phyloP scores from a whole-genome alignment of 2,888 invertebrate species.

The Hyposoter didymator region DNA sequence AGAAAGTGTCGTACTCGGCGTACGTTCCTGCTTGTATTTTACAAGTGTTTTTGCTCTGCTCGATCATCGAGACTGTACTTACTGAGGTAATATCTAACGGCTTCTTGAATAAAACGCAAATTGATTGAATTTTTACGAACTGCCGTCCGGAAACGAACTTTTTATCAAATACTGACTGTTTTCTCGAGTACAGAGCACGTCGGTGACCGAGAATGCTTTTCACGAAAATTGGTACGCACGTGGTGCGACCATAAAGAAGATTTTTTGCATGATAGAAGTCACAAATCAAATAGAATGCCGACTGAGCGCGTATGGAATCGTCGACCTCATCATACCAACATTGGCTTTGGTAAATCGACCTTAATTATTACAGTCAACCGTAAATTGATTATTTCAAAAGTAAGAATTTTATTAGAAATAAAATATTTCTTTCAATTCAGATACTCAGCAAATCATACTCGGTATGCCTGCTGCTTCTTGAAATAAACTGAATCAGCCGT shows the following conservation, averaged over 20 bases:
- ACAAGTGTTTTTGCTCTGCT: slow-evolving; percentile 74
- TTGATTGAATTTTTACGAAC: not conserved
- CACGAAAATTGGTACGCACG: slow-evolving; percentile 70
- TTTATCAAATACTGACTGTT: no score
- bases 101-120: not conserved
- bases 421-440: not conserved
- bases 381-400: not conserved
- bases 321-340: slow-evolving; percentile 72
- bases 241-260: slow-evolving; percentile 39
- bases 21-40: slow-evolving; percentile 66
- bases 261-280: slow-evolving; percentile 63
- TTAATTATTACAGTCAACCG: not conserved
- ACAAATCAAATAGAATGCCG: slow-evolving; percentile 68
- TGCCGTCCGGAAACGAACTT: not conserved
- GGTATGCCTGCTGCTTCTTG: not conserved
- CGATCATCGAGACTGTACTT: slow-evolving; percentile 71
- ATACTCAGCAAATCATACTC: slow-evolving; percentile 30
- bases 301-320: slow-evolving; percentile 62
- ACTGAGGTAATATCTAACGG: slow-evolving; percentile 69
- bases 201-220: slow-evolving; percentile 69
- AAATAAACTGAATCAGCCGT: not conserved
- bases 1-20: slow-evolving; percentile 51
- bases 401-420: not conserved
- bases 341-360: slow-evolving; percentile 72
- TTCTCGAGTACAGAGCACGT: slow-evolving; percentile 66